Evolutionary conservation across 2,113 vertebrate species (phyloP), one percentile per base, ranked within the genome.

Genomic region (Coregonus clupeaformis): DNA sequence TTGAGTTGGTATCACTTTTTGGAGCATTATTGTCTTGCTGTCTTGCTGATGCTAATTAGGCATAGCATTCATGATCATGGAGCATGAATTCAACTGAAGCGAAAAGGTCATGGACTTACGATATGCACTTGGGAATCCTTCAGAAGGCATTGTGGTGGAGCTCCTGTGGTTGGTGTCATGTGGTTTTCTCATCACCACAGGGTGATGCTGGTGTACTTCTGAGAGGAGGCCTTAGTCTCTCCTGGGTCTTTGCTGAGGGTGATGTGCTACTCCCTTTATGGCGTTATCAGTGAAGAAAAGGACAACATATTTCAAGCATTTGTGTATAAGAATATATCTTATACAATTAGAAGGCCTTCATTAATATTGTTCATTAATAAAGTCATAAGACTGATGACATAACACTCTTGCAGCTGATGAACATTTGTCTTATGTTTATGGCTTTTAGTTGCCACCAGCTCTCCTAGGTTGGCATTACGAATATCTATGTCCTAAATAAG

Each of bases 391-490:
- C 90, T 90, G 88, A 94, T 93, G 80, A 81, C 25, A 69, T 79
- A 68, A 89, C 88, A 80, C 63, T 84, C 62, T 75, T 72, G 84
- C 88, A 91, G 86, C 89, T 93, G 90, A 92, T 85, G 72, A 92
- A 89, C 90, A 91, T 92, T 90, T 88, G 85, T 92, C 90, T 92
- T 91, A 79, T 76, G 84, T 89, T 92, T 87, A 91, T 86, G 84
- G 90, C 83, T 90, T 87, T 87, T 89, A 87, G 86, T 85, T 81
- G 81, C 79, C 68, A 85, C 68, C 3, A 75, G 82, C 74, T 65
- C 86, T 85, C 14, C 79, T 81, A 75, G 82, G 84, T 85, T 77
- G 80, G 80, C 49, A 14, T 90, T 90, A 93, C 91, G 82, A 80
- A 91, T 90, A 91, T 87, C 76, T 82, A 86, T 84, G 86, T 85